Conservation (phyloP, 1,140 invertebrate species). For the Formica selysi region DNA sequence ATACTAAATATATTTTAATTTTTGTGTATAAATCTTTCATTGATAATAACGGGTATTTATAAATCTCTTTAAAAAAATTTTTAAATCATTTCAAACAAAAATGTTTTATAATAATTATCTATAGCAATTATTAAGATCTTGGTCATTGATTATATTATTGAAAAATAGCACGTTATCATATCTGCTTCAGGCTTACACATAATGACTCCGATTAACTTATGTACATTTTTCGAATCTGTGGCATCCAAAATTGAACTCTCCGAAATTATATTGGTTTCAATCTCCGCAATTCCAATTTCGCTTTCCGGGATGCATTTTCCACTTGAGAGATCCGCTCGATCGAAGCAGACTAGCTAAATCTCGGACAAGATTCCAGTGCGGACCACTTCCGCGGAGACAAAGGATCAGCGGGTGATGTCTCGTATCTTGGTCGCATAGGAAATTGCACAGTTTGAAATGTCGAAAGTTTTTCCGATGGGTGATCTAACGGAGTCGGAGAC, state of each 20-base stretch:
- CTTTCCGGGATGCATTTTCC: slow-evolving; percentile 37
- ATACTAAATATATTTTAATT: not conserved
- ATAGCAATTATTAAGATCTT: not conserved
- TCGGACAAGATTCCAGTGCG: slow-evolving; percentile 37
- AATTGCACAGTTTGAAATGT: slow-evolving; percentile 16
- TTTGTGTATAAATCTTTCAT: not conserved
- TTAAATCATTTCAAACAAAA: not conserved
- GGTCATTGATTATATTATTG: not conserved
- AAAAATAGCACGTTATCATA: not conserved
- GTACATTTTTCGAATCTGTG: not conserved
- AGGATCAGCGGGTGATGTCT: slow-evolving; percentile 25
- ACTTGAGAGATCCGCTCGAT: slow-evolving; percentile 19
- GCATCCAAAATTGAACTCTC: slow-evolving; percentile 47
- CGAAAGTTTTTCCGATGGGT: slow-evolving; percentile 43
- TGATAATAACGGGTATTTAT: not conserved
- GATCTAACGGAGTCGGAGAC: not conserved
- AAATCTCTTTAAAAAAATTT: not conserved
- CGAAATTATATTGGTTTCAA: slow-evolving; percentile 38
- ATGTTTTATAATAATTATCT: not conserved
- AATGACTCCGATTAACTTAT: not conserved
- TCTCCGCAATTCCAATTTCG: not conserved
- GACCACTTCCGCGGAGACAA: slow-evolving; percentile 5
- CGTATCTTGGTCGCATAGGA: slow-evolving; percentile 41
- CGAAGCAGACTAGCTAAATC: slow-evolving; percentile 38
- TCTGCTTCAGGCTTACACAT: not conserved